Base-by-base conservation (phyloP, 2,797 vertebrate species). In the Artibeus lituratus region DNA sequence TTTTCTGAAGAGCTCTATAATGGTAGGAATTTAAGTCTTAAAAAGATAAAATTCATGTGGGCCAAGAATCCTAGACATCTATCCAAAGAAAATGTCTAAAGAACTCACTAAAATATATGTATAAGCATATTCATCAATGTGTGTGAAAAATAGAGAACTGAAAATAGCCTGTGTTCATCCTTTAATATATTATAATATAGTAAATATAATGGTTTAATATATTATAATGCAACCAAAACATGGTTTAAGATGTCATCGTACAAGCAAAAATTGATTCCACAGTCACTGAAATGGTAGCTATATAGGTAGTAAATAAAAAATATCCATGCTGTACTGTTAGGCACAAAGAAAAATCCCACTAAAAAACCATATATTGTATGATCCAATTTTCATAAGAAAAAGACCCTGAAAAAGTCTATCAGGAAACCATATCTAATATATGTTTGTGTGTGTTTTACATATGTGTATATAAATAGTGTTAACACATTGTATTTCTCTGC, bases 321-420 rank as follows among this genome's bases (percentile, higher is more conserved):
- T 44, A 35, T 16, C 26, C 44, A 59, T 10, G 39, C 62, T 65
- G 91, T 4, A 44, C 39, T 49, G 8, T 92, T 37, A 95, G 57
- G 53, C 15, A 91, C 42, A 55, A 70, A 95, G 39, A 93, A 94
- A 92, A 85, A 51, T 72, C 47, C 37, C 69, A 87, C 11, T 55
- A 82, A 92, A 82, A 96, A 10, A 65, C 7, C 37, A 77, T 32
- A 21, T 81, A 62, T n/a, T 55, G 37, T 15, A 78, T 15, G 80
- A 89, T 85, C 42, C 42, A 32, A 69, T 90, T 96, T 89, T 93
- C 74, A 86, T 47, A 90, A 89, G 53, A 91, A 95, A 85, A 91
- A 91, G 24, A 47, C 0, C 29, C 39, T 62, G 32, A 3, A 51
- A 42, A 78, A 76, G 44, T 29, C 42, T 89, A 74, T 42, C 19